Base-by-base conservation (phyloP, 2,888 invertebrate species). In the Machimus rusticus region DNA sequence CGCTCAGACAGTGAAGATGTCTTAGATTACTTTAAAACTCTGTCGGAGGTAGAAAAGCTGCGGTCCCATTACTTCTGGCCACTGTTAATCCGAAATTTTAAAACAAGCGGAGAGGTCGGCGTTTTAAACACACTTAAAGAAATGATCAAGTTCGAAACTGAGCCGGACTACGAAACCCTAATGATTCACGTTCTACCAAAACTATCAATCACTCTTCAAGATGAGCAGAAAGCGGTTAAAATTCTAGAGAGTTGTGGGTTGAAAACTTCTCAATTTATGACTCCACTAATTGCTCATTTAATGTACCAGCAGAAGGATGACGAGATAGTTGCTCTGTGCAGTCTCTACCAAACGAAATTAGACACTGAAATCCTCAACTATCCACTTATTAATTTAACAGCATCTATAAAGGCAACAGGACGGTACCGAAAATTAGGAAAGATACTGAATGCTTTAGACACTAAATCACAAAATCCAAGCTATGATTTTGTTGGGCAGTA, bases 61-160 rank as follows among this genome's bases (percentile, higher is more conserved):
- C 93, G 95, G 19, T 93, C 95, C 0, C 95, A 96, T 89, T 96
- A 94, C 90, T 95, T 95, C 90, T 95, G 95, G 95, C 95, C 95
- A 0, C 91, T 95, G 84, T 88, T 96, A 77, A 82, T 95, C 28
- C 92, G 93, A 1, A 92, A 92, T 9, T 93, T 93, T 0, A 93
- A 92, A 79, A 91, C 91, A 31, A 92, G 93, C 86, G 95, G 95
- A 0, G 95, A 95, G 88, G 88, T 87, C 0, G 93, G 92, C 0
- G 92, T 95, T 88, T 92, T 95, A 89, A 93, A 93, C 46, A 92
- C 94, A 0, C 89, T 96, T 1, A 90, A 92, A 78, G 93, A 93
- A 43, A 95, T 95, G 94, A 89, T 93, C 0, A 90, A 92, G 1
- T 93, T 94, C 91, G 92, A 93, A 0, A 93, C 95, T 0, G 92